These are phyloP conservation scores for Thereva unica DNA, from an alignment of 2,888 invertebrate species.

Conservation along the genomic window DNA sequence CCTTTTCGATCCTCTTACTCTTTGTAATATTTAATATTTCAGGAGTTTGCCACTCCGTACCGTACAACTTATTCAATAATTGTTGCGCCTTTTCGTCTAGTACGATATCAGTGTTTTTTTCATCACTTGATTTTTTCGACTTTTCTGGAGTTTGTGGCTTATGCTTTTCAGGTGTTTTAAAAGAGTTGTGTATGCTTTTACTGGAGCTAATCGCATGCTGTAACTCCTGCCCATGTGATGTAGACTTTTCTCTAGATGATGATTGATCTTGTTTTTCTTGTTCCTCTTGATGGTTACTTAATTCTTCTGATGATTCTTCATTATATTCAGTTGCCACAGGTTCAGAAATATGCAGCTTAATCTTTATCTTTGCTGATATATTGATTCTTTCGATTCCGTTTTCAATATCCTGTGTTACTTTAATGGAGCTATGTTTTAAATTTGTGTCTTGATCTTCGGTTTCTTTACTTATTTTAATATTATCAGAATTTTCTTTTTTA, in stretches of 20 bases:
- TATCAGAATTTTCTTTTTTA: background rate
- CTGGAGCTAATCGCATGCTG: no score
- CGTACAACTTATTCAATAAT: conserved; percentile 53
- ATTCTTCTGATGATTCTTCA: background rate
- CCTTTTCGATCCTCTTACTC: conserved; percentile 36
- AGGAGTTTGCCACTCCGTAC: conserved; percentile 56
- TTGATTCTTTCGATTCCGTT: conserved; percentile 49
- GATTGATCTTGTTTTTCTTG: background rate
- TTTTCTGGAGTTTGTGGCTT: background rate
- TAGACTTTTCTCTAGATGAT: background rate
- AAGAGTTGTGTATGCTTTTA: no score
- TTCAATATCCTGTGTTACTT: conserved; percentile 2
- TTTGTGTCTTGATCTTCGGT: background rate
- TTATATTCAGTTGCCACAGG: background rate
- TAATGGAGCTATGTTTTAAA: background rate
- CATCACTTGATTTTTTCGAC: background rate
- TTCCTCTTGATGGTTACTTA: background rate
- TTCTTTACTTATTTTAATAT: background rate
- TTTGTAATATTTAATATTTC: conserved; percentile 52
- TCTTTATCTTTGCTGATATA: conserved; percentile 56
- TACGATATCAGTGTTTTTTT: conserved; percentile 29
- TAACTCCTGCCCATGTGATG: no score
- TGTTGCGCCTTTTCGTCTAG: conserved; percentile 50
- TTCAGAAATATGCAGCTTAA: conserved; percentile 53
- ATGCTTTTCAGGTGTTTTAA: background rate